Evolutionary conservation across 2,888 invertebrate species (phyloP).

Genomic region (Diplazon laetatorius): DNA sequence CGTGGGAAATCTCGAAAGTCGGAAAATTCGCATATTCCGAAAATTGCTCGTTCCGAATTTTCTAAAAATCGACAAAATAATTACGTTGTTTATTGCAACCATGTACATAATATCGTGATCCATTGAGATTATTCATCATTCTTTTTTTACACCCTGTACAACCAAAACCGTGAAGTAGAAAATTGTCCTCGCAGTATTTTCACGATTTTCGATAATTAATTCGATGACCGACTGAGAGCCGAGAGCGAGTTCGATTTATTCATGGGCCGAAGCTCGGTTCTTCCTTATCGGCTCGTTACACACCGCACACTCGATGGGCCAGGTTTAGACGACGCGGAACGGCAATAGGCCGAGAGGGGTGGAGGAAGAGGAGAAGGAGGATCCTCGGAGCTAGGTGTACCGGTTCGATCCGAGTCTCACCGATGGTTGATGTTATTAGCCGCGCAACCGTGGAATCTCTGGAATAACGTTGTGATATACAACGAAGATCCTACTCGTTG

Average conservation of each 20-base stretch:
- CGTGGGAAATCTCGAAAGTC: too few relatives aligned
- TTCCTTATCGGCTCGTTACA: conserved; percentile 63
- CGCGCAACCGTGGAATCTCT: conserved; percentile 44
- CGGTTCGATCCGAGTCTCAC: conserved; percentile 16
- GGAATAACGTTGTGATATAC: conserved; percentile 47
- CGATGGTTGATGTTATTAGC: conserved; percentile 61
- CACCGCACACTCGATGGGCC: conserved; percentile 22
- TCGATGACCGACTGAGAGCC: conserved; percentile 27
- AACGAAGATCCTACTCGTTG: background rate
- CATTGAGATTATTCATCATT: too few relatives aligned
- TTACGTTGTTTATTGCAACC: too few relatives aligned
- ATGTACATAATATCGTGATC: too few relatives aligned
- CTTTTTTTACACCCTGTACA: too few relatives aligned
- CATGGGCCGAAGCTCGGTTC: conserved; percentile 31
- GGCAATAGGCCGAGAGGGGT: background rate
- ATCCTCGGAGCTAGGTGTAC: background rate
- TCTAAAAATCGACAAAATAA: too few relatives aligned
- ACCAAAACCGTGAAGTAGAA: too few relatives aligned
- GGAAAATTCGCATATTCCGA: too few relatives aligned
- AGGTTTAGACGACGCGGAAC: background rate
- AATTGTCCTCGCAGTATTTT: too few relatives aligned
- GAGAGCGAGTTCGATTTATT: conserved; percentile 41
- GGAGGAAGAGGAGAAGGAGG: background rate
- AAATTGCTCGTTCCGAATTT: too few relatives aligned
- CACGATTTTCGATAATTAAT: too few relatives aligned